Conservation (phyloP, 2,888 invertebrate species). For the Rhamnusium bicolor region DNA sequence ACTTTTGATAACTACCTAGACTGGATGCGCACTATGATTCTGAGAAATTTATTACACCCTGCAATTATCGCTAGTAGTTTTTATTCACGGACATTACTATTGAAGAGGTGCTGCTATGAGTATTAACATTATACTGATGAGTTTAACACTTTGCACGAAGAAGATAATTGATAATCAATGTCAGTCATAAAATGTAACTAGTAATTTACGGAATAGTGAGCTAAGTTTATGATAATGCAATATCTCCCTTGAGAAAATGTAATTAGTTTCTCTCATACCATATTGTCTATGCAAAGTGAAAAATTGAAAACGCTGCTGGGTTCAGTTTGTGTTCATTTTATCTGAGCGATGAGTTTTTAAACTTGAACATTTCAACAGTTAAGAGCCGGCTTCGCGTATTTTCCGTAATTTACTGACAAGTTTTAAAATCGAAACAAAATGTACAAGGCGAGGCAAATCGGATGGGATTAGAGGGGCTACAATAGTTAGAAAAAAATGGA, state of each 20-base stretch:
- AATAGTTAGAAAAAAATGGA: too few relatives aligned
- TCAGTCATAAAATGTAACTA: conserved; percentile 13
- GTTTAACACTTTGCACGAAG: background rate
- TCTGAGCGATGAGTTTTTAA: background rate
- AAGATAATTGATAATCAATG: conserved; percentile 6
- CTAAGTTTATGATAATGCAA: background rate
- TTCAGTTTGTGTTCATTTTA: background rate
- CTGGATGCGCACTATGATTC: background rate
- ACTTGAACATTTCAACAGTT: background rate
- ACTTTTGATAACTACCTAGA: background rate
- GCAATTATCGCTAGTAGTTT: background rate
- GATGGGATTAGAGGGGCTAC: too few relatives aligned
- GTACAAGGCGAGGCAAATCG: too few relatives aligned
- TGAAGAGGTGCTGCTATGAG: background rate
- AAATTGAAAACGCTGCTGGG: background rate
- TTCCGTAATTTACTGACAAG: too few relatives aligned
- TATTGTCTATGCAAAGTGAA: background rate
- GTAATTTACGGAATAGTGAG: background rate
- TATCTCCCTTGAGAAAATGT: background rate
- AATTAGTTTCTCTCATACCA: background rate
- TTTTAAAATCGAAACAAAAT: too few relatives aligned
- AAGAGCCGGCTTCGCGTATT: too few relatives aligned
- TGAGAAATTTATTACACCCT: background rate
- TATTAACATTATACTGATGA: background rate
- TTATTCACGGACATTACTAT: conserved; percentile 1